These are phyloP conservation scores for Perizoma affinitatum DNA, from an alignment of 2,888 invertebrate genomes.

Conservation along the genomic window DNA sequence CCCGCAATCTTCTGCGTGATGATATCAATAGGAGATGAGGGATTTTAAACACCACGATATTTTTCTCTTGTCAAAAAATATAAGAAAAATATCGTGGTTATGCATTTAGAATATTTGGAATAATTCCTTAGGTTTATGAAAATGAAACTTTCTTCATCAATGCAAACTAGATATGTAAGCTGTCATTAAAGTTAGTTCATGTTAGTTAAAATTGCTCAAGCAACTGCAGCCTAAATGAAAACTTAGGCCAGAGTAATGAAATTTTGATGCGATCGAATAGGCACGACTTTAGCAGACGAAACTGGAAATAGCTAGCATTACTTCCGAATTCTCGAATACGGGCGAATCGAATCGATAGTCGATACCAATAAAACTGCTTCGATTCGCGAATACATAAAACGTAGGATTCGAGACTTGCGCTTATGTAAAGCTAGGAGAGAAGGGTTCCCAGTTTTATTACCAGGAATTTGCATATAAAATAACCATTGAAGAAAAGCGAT, in stretches of 20 bases:
- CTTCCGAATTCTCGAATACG: conserved; percentile 74
- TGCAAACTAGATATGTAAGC: too few species aligned
- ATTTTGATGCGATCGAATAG: conserved; percentile 74
- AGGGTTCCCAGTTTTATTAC: conserved; percentile 82
- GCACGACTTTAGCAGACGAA: conserved; percentile 67
- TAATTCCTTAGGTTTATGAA: too few species aligned
- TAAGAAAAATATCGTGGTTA: too few species aligned
- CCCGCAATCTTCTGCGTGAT: too few species aligned
- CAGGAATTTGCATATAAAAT: conserved; percentile 83
- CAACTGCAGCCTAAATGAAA: conserved; percentile 61
- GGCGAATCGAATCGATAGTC: conserved; percentile 75
- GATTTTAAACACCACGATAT: too few species aligned
- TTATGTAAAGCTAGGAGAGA: conserved; percentile 79
- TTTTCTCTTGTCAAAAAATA: too few species aligned
- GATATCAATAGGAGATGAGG: neutral
- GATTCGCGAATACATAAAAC: conserved; percentile 83
- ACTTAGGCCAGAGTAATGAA: conserved; percentile 67
- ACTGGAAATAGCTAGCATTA: conserved; percentile 71
- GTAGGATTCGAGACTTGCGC: conserved; percentile 77
- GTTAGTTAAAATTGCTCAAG: conserved; percentile 25
- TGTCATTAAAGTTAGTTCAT: too few species aligned
- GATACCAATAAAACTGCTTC: conserved; percentile 80
- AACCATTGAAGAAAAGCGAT: conserved; percentile 84
- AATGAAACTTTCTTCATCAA: too few species aligned
- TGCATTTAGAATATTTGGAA: too few species aligned